A percentile compares a stretch with the other conserved stretches of the same genome.
phyloP scores from a whole-genome alignment of 2,888 invertebrate species.

The Linyphia triangularis region DNA sequence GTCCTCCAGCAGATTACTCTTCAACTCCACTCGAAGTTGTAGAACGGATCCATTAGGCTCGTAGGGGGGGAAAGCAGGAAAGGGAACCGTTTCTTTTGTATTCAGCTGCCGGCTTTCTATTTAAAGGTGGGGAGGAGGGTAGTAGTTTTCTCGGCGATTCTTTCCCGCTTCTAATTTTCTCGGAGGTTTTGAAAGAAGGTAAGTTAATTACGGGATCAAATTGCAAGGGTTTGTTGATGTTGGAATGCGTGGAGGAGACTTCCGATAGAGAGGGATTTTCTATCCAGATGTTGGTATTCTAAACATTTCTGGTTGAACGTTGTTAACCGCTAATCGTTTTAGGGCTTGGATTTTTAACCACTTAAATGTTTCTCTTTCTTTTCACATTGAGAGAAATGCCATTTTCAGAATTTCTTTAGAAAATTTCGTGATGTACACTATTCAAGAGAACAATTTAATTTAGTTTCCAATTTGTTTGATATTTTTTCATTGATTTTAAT shows the following conservation, averaged over 20 bases:
- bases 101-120: background rate
- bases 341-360: too few species aligned
- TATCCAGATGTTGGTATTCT: background rate
- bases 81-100: constrained; percentile 20
- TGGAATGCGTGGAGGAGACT: constrained; percentile 1
- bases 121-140: background rate
- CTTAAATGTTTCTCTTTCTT: too few species aligned
- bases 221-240: constrained; percentile 25
- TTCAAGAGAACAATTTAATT: too few species aligned
- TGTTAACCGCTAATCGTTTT: background rate
- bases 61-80: background rate
- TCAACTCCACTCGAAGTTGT: constrained; percentile 41
- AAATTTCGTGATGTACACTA: too few species aligned
- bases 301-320: background rate
- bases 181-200: constrained; percentile 9
- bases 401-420: too few species aligned
- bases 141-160: constrained; percentile 10
- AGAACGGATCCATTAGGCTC: constrained; percentile 28
- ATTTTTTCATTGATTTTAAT: too few species aligned
- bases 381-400: too few species aligned
- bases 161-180: background rate
- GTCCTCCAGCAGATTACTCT: constrained; percentile 34
- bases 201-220: constrained; percentile 60
- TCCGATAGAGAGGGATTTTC: background rate
- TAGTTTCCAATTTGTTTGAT: too few species aligned